These are phyloP conservation scores for Metellina segmentata DNA, from an alignment of 2,888 invertebrate genomes.

Conservation along the genomic window DNA sequence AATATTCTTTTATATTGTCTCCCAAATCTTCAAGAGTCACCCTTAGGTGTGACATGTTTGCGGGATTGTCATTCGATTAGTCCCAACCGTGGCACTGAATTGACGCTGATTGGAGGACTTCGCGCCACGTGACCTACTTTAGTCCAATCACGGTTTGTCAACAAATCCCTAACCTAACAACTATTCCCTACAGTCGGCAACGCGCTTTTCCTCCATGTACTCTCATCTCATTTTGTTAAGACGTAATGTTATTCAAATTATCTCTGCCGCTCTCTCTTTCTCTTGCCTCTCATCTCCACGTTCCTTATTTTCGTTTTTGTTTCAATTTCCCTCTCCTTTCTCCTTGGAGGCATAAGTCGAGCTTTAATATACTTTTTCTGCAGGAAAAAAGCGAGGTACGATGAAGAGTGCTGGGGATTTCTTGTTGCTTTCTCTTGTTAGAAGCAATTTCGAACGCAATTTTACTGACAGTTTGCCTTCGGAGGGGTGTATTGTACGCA, in stretches of 20 bases:
- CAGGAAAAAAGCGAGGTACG: background rate
- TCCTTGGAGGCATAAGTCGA: conserved; percentile 43
- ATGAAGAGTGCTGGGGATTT: conserved; percentile 50
- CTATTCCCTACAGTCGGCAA: conserved; percentile 46
- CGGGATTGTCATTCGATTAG: conserved; percentile 63
- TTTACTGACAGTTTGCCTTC: conserved; percentile 49
- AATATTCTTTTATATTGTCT: conserved; percentile 12
- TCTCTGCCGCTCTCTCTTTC: conserved; percentile 22
- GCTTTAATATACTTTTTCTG: conserved; percentile 10
- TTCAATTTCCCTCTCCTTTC: conserved; percentile 18
- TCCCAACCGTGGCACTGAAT: conserved; percentile 53
- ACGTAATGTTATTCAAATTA: conserved; percentile 74
- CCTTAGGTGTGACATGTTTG: conserved; percentile 61
- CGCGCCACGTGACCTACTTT: conserved; percentile 51
- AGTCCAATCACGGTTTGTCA: conserved; percentile 69
- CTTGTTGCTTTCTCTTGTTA: conserved; percentile 64
- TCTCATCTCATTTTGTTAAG: conserved; percentile 49
- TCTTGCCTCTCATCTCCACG: background rate
- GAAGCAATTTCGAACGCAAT: conserved; percentile 69
- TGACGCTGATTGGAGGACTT: conserved; percentile 70
- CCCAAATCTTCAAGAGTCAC: conserved; percentile 44
- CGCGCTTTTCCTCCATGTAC: conserved; percentile 25
- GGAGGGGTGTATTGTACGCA: conserved; percentile 13
- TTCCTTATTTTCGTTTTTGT: conserved; percentile 1
- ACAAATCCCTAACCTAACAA: conserved; percentile 56